Evolutionary conservation across 2,888 invertebrate species (phyloP).

Genomic region (Cartodere bifasciata): DNA sequence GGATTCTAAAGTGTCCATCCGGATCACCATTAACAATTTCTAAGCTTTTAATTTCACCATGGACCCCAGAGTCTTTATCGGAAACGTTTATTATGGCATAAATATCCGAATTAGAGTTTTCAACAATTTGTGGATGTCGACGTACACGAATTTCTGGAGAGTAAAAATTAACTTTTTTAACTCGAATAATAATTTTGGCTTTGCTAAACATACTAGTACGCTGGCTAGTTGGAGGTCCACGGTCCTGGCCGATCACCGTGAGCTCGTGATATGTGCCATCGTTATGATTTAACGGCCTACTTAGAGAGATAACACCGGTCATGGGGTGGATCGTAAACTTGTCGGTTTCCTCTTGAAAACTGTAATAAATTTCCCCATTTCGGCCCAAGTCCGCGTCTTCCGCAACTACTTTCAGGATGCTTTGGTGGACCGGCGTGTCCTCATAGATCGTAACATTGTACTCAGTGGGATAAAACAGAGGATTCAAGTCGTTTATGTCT

Average conservation of each 20-base stretch:
- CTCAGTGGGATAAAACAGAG: constrained; percentile 81
- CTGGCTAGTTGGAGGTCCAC: constrained; percentile 55
- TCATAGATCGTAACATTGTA: constrained; percentile 82
- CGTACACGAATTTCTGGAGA: constrained; percentile 74
- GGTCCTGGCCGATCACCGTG: constrained; percentile 72
- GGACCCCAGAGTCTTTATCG: constrained; percentile 72
- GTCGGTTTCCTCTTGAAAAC: constrained; percentile 67
- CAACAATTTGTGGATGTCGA: constrained; percentile 66
- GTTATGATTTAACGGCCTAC: constrained; percentile 60
- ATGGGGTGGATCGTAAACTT: constrained; percentile 90
- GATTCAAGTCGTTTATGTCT: constrained; percentile 85
- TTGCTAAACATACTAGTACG: constrained; percentile 49
- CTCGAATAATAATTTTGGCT: constrained; percentile 62
- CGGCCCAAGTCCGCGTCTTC: constrained; percentile 93
- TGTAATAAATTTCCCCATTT: constrained; percentile 96
- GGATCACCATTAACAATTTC: constrained; percentile 86
- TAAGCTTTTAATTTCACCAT: constrained; percentile 69
- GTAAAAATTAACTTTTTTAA: constrained; percentile 73
- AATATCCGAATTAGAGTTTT: constrained; percentile 70
- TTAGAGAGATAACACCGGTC: constrained; percentile 75
- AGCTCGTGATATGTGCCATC: constrained; percentile 61
- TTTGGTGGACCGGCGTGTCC: constrained; percentile 74
- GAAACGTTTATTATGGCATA: constrained; percentile 80
- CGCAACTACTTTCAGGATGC: constrained; percentile 67
- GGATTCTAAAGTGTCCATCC: constrained; percentile 75